Conservation (phyloP, 2,888 invertebrate species). For the Digitonthophagus gazella region DNA sequence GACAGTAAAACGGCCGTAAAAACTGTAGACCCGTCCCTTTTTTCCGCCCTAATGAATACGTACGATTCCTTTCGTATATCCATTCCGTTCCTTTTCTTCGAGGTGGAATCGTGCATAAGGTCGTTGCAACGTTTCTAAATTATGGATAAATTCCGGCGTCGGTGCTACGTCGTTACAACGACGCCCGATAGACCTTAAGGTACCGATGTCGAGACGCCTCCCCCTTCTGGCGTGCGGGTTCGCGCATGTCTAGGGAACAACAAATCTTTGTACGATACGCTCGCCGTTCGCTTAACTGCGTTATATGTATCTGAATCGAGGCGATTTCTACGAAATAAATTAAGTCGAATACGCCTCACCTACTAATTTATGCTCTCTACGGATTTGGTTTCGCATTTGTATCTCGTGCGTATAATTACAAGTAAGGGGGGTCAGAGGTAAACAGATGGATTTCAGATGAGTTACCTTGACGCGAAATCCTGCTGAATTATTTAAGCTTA, state of each 20-base stretch:
- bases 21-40: background rate
- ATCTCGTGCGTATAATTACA: background rate
- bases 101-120: background rate
- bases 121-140: background rate
- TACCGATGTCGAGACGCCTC: background rate
- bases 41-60: background rate
- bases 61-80: background rate
- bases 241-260: slow-evolving; percentile 30
- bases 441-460: background rate
- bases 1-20: background rate
- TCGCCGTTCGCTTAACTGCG: slow-evolving; percentile 36
- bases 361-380: background rate
- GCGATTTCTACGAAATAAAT: slow-evolving; percentile 43
- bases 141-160: background rate
- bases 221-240: background rate
- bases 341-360: slow-evolving; percentile 29
- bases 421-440: background rate
- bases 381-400: background rate
- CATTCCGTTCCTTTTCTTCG: background rate
- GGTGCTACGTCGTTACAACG: background rate
- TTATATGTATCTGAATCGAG: slow-evolving; percentile 46
- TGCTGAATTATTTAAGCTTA: background rate
- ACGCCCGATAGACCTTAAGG: background rate
- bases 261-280: slow-evolving; percentile 42
- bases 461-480: background rate